Conservation (phyloP, 2,797 vertebrate species). For the Thripadectes ignobilis region DNA sequence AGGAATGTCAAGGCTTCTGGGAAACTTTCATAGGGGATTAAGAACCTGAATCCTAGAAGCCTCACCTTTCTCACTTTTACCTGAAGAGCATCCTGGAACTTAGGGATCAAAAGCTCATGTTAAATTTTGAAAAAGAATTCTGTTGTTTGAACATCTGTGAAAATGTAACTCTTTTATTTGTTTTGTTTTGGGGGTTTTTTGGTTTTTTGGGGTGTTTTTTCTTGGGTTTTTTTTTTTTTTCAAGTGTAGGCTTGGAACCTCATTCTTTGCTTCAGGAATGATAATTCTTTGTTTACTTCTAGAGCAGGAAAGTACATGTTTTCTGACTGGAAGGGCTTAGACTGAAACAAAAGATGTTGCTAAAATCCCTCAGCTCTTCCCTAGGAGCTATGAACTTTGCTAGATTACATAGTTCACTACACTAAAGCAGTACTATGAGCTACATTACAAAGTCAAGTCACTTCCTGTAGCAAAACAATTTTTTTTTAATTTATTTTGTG, state of each 20-base stretch:
- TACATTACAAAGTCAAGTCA: neutral
- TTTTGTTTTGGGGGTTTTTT: no score
- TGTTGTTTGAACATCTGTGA: neutral
- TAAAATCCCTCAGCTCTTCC: neutral
- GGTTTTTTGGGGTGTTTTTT: no score
- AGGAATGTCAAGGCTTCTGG: neutral
- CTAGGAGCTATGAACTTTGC: neutral
- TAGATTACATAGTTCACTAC: neutral
- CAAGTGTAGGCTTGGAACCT: neutral
- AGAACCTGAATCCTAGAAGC: neutral
- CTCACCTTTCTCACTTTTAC: neutral
- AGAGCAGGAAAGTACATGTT: neutral
- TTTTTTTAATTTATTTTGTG: neutral
- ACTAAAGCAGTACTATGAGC: neutral
- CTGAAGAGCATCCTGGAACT: neutral
- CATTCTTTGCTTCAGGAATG: neutral
- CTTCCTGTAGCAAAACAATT: neutral
- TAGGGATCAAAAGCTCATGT: neutral
- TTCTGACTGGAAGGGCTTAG: neutral
- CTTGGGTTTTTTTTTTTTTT: no score
- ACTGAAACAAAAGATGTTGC: neutral
- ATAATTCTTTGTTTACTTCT: neutral
- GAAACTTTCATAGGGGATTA: neutral
- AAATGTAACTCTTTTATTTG: neutral
- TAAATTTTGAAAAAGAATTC: neutral